phyloP scores from a whole-genome alignment of 2,888 invertebrate species.

The Tenthredo amoena region DNA sequence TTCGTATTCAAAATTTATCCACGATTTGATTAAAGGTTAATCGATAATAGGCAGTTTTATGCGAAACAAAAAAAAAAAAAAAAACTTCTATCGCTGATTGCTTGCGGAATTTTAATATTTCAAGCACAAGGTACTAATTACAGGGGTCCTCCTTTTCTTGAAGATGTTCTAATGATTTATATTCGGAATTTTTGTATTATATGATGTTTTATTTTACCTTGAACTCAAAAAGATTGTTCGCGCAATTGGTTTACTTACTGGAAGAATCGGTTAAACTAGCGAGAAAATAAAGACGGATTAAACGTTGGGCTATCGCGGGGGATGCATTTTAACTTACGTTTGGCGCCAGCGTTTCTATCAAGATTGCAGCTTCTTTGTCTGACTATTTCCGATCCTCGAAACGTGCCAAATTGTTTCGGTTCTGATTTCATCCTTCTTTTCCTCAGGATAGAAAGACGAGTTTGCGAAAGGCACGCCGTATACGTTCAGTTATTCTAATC shows the following conservation, averaged over 20 bases:
- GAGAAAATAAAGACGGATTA: neutral
- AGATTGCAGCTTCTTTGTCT: conserved; percentile 29
- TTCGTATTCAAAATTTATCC: neutral
- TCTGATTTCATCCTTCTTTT: neutral
- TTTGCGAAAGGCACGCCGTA: neutral
- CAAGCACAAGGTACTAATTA: conserved; percentile 2
- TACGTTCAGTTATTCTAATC: conserved; percentile 62
- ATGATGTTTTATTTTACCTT: neutral
- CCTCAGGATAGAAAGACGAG: neutral
- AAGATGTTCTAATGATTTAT: neutral
- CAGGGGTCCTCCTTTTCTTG: neutral
- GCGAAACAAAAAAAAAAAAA: neutral
- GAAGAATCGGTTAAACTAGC: neutral
- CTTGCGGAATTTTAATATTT: neutral
- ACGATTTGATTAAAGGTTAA: neutral
- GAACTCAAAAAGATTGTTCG: neutral
- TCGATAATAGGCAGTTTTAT: neutral
- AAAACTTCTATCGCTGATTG: neutral
- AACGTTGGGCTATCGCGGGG: neutral
- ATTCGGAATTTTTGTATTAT: neutral
- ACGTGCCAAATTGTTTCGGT: conserved; percentile 53
- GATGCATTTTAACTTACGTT: conserved; percentile 42
- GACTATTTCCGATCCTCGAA: conserved; percentile 28
- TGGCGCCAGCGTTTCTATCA: conserved; percentile 48
- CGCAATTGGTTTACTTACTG: neutral